Conservation (phyloP, 2,888 invertebrate genomes). For the Melikaiella ostensackeni region DNA sequence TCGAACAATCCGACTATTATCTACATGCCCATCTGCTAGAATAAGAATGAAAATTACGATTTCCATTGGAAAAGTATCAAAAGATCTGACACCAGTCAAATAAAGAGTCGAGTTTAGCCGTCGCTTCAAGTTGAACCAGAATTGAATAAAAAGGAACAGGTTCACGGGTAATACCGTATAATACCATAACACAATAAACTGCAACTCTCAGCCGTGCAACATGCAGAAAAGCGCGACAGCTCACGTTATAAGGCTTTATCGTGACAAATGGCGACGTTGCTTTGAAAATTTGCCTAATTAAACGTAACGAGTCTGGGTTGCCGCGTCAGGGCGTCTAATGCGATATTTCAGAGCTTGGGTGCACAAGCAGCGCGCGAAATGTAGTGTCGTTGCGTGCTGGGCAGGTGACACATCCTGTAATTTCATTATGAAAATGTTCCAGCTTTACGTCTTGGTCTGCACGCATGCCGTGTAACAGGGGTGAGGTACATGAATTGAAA, state of each 20-base stretch:
- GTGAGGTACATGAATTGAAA: not conserved
- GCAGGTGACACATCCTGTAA: conserved; percentile 59
- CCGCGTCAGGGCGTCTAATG: conserved; percentile 39
- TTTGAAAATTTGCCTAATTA: conserved; percentile 64
- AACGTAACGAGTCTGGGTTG: conserved; percentile 54
- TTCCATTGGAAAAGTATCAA: not conserved
- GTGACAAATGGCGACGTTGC: conserved; percentile 53
- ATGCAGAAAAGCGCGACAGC: conserved; percentile 32
- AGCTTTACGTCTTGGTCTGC: conserved; percentile 23
- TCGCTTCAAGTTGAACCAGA: not conserved
- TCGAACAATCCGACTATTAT: too few relatives aligned
- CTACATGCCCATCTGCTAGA: too few relatives aligned
- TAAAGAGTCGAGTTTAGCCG: not conserved
- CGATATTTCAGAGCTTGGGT: conserved; percentile 46
- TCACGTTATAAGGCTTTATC: conserved; percentile 55
- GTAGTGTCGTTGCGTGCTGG: conserved; percentile 38
- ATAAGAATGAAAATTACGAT: not conserved
- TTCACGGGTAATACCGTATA: conserved; percentile 27
- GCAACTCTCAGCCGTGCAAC: not conserved
- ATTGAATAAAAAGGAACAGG: conserved; percentile 17
- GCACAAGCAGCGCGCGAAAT: conserved; percentile 35
- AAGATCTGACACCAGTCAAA: not conserved
- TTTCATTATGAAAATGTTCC: conserved; percentile 65
- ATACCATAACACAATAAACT: conserved; percentile 36
- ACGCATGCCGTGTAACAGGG: not conserved